Evolutionary conservation across 2,113 vertebrate species (phyloP), one percentile per base, ranked within the genome.

Genomic region (Jaculus jaculus): DNA sequence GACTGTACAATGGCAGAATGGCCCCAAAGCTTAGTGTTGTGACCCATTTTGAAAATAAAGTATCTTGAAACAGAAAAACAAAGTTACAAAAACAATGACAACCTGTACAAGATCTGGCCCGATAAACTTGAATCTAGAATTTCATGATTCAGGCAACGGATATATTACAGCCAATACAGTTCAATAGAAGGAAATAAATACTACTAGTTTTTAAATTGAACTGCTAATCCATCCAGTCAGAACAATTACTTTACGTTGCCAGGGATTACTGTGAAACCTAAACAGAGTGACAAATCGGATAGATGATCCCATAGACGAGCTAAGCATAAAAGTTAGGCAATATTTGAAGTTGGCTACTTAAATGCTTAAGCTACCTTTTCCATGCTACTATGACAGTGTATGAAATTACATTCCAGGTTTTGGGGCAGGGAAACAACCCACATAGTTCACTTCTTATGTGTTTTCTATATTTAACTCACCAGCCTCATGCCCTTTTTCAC

Each of bases 341-440:
- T 80, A 5, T 92, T 89, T 90, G 51, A 42, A 94, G 75, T 37
- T 89, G 21, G 7, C 42, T 81, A 63, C 34, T 79, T 73, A 91
- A 82, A 74, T 21, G 80, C 58, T 89, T 54, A 77, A 73, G 60
- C 26, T 51, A 69, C 60, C 42, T 92, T 83, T 95, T 37, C 54
- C 82, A 79, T 92, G 51, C 8, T 73, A 32, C 82, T 72, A 79
- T 81, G 60, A 58, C 0, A 39, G n/a, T 30, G 26, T 37, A 58
- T 86, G 69, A 87, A 81, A 66, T 94, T n/a, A 72, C 74, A 87
- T n/a, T 54, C 11, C 51, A 58, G n/a, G 21, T 69, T 74, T 87
- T 82, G 87, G 18, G 73, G 11, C 54, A 93, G 81, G 60, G 42
- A 92, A 68, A 72, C 65, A 90, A 80, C 3, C 34, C 39, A 61